Conservation (phyloP, 2,888 invertebrate genomes). For the Cephus spinipes region DNA sequence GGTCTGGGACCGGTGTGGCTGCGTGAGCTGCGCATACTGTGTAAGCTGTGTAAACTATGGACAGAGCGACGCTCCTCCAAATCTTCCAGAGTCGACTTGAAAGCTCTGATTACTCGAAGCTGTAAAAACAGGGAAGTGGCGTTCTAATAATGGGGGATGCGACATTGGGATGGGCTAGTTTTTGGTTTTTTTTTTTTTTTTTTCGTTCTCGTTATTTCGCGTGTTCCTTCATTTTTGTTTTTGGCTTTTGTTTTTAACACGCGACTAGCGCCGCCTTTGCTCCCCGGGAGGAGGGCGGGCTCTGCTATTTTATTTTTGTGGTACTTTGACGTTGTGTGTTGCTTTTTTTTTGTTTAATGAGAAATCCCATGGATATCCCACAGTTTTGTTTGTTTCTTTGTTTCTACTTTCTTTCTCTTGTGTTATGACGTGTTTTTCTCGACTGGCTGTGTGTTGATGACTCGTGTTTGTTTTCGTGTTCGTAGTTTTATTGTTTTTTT, state of each 20-base stretch:
- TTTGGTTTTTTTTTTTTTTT: conserved; percentile 31
- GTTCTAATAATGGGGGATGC: conserved; percentile 54
- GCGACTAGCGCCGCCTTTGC: neutral
- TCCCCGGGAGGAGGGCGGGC: neutral
- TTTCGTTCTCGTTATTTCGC: conserved; percentile 13
- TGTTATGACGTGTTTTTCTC: neutral
- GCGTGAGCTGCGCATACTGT: conserved; percentile 84
- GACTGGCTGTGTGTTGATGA: neutral
- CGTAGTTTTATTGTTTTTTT: neutral
- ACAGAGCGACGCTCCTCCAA: conserved; percentile 98
- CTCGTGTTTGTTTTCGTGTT: neutral
- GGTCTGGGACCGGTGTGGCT: conserved; percentile 81
- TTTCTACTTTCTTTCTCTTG: neutral
- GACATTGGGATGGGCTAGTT: conserved; percentile 58
- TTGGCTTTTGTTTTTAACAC: conserved; percentile 14
- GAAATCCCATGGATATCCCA: neutral
- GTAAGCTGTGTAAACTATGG: conserved; percentile 96
- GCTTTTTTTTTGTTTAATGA: conserved; percentile 11
- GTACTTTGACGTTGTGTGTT: conserved; percentile 15
- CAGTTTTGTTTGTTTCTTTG: neutral
- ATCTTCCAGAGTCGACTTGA: conserved; percentile 99
- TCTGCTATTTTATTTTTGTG: conserved; percentile 14
- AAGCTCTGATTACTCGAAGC: conserved; percentile 99
- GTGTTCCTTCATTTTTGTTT: conserved; percentile 16
- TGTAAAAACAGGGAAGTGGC: conserved; percentile 82